Conservation (phyloP, 2,888 invertebrate genomes). For the Tricholauxania praeusta region DNA sequence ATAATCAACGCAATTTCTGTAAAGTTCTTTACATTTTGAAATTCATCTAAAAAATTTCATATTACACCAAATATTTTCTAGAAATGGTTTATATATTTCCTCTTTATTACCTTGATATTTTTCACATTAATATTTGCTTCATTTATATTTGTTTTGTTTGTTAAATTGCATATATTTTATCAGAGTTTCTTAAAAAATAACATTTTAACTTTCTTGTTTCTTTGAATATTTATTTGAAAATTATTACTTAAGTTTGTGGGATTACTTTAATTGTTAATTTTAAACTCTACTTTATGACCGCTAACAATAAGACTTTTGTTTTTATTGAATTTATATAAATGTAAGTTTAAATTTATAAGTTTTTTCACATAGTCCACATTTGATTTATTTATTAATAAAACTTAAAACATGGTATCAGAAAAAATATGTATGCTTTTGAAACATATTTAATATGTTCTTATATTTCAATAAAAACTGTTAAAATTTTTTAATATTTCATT, state of each 20-base stretch:
- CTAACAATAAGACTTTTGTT: constrained; percentile 26
- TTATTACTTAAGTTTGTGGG: constrained; percentile 22
- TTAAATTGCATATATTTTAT: constrained; percentile 47
- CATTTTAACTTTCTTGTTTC: constrained; percentile 10
- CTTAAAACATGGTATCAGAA: not conserved
- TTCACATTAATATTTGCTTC: constrained; percentile 39
- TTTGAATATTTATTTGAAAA: constrained; percentile 32
- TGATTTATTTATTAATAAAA: constrained; percentile 16
- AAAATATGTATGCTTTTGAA: not conserved
- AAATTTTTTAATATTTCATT: constrained; percentile 6
- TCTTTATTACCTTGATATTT: constrained; percentile 10
- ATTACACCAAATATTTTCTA: not conserved
- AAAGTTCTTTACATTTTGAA: too few species aligned
- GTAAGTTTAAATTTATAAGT: constrained; percentile 15
- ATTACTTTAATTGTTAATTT: not conserved
- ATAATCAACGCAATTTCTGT: too few species aligned
- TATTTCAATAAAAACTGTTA: not conserved
- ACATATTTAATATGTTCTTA: constrained; percentile 4
- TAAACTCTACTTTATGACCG: constrained; percentile 28
- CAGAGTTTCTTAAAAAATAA: constrained; percentile 39
- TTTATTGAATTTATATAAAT: constrained; percentile 3
- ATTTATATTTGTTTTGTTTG: constrained; percentile 43
- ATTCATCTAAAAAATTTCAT: too few species aligned
- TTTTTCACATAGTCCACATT: not conserved
- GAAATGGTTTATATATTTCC: constrained; percentile 18